Conservation (phyloP, 2,888 invertebrate species). For the Drosophila diplacantha region DNA sequence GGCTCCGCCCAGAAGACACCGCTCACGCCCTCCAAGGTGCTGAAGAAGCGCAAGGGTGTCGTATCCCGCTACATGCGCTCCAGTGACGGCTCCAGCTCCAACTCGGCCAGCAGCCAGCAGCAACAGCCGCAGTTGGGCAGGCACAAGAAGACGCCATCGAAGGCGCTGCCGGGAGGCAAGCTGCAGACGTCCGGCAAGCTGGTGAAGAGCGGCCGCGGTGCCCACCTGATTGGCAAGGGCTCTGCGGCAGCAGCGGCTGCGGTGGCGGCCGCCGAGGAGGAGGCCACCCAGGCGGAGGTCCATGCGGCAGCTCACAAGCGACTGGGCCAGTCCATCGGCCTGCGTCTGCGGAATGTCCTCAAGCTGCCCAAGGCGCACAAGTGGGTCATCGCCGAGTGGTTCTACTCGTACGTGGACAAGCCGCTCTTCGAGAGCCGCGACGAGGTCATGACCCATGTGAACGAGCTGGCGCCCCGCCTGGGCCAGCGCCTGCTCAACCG, state of each 20-base stretch:
- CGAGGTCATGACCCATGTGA: constrained; percentile 82
- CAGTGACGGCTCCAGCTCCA: constrained; percentile 53
- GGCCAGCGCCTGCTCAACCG: constrained; percentile 90
- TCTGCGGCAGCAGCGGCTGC: constrained; percentile 33
- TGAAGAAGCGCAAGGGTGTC: constrained; percentile 78
- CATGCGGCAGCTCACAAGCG: constrained; percentile 85
- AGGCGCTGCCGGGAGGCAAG: neutral
- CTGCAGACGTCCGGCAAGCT: constrained; percentile 1
- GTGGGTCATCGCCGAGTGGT: constrained; percentile 99
- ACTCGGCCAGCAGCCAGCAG: constrained; percentile 24
- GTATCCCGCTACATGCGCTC: constrained; percentile 77
- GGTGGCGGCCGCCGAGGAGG: constrained; percentile 39
- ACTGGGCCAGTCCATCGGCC: constrained; percentile 92
- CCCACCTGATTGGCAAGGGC: constrained; percentile 13
- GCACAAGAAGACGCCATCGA: constrained; percentile 28
- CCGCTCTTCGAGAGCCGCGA: constrained; percentile 96
- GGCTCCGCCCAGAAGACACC: constrained; percentile 40
- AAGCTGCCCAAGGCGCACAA: constrained; percentile 99
- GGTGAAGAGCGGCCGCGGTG: constrained; percentile 11
- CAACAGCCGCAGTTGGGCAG: constrained; percentile 22
- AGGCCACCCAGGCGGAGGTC: constrained; percentile 77
- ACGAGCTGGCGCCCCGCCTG: constrained; percentile 95
- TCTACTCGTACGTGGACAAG: constrained; percentile 98
- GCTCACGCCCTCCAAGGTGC: constrained; percentile 78
- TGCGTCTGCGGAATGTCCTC: constrained; percentile 92